A percentile compares a stretch with the other conserved stretches of the same genome.
Conservation (phyloP, 2,797 vertebrate genomes). For the Neostethus bicornis region DNA sequence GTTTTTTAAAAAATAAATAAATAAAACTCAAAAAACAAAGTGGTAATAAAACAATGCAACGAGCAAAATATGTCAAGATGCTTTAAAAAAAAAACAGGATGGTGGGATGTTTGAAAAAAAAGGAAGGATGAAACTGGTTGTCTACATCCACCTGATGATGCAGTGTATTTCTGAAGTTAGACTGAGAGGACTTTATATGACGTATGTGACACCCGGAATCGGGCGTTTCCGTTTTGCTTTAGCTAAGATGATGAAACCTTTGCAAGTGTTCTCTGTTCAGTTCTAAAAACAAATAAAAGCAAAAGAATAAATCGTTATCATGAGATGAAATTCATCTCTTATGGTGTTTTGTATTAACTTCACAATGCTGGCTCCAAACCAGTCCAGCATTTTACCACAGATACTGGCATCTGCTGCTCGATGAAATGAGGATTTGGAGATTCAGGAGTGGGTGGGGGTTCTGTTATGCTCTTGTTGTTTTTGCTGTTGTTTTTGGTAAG, state of each 20-base stretch:
- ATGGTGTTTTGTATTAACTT: constrained; percentile 18
- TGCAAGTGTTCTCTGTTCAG: constrained; percentile 63
- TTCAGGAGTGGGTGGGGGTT: constrained; percentile 12
- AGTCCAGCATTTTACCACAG: constrained; percentile 45
- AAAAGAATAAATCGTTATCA: constrained; percentile 26
- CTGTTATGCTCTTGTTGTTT: constrained; percentile 38
- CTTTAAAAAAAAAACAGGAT: constrained; percentile 69
- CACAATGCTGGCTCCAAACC: constrained; percentile 40
- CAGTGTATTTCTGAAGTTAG: constrained; percentile 62
- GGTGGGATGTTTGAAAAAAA: constrained; percentile 60
- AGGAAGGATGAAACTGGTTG: constrained; percentile 74
- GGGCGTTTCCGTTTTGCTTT: constrained; percentile 49
- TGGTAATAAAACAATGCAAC: constrained; percentile 43
- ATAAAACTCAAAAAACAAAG: constrained; percentile 2
- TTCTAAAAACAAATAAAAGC: constrained; percentile 39
- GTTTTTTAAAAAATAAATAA: constrained; percentile 8
- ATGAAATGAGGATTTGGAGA: constrained; percentile 38
- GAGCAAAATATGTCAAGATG: constrained; percentile 54
- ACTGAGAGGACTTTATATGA: constrained; percentile 22
- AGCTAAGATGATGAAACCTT: constrained; percentile 72
- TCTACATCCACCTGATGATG: constrained; percentile 79
- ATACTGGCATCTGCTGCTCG: constrained; percentile 28
- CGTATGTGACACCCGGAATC: constrained; percentile 1
- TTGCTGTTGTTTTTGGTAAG: constrained; percentile 11
- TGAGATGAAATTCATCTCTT: constrained; percentile 46